Conservation (phyloP, 2,888 invertebrate genomes). For the Chrysina gloriosa region DNA sequence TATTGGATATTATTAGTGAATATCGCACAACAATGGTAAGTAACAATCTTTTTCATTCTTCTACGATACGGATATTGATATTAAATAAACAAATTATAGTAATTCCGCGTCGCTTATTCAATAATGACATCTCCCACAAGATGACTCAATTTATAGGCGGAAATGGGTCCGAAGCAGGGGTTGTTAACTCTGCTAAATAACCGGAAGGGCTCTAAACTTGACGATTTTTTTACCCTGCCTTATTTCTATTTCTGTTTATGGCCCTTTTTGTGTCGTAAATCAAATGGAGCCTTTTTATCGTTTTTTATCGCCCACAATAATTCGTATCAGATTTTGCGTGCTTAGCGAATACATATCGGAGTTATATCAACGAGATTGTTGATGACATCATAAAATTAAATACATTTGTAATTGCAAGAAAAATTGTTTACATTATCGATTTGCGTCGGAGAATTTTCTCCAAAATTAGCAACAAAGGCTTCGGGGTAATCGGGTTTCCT, state of each 20-base stretch:
- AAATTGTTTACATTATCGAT: slow-evolving; percentile 15
- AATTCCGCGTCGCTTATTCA: not conserved
- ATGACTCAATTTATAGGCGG: not conserved
- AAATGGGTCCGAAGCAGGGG: not conserved
- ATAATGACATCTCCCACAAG: not conserved
- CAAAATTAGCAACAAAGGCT: no score
- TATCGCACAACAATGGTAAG: slow-evolving; percentile 29
- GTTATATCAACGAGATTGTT: slow-evolving; percentile 4
- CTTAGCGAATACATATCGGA: not conserved
- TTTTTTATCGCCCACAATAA: not conserved
- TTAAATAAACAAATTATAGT: not conserved
- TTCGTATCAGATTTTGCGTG: not conserved
- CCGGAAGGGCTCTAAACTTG: not conserved
- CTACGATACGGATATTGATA: not conserved
- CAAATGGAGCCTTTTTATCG: no score
- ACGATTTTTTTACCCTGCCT: not conserved
- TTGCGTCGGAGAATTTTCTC: no score
- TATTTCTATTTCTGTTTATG: not conserved
- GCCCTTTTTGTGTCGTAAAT: no score
- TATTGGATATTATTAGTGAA: slow-evolving; percentile 24
- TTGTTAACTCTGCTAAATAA: not conserved
- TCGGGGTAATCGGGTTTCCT: not conserved
- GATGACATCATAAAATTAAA: slow-evolving; percentile 33
- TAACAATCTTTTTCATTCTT: not conserved
- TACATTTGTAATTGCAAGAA: not conserved